Conservation (phyloP, 2,797 vertebrate species). For the Neoniphon sammara region DNA sequence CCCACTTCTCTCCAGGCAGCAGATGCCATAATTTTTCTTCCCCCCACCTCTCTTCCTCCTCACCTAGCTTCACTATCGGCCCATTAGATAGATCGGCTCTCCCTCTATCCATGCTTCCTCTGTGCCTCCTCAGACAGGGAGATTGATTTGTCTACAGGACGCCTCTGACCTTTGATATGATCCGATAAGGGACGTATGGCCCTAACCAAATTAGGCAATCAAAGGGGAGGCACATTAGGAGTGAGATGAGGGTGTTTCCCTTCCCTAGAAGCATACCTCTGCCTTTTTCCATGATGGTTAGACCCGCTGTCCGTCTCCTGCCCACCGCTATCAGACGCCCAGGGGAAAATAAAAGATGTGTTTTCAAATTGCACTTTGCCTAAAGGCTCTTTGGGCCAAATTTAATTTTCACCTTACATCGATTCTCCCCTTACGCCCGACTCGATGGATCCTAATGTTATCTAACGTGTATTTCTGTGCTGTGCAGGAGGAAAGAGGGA, state of each 20-base stretch:
- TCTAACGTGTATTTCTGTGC: slow-evolving; percentile 85
- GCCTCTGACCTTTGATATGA: slow-evolving; percentile 91
- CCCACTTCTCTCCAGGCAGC: slow-evolving; percentile 72
- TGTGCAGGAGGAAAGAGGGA: slow-evolving; percentile 40
- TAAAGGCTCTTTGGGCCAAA: slow-evolving; percentile 95
- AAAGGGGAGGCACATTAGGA: slow-evolving; percentile 87
- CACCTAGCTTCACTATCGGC: slow-evolving; percentile 70
- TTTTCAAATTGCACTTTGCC: slow-evolving; percentile 95
- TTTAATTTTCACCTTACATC: slow-evolving; percentile 96
- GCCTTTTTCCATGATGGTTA: slow-evolving; percentile 55
- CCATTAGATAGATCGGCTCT: slow-evolving; percentile 83
- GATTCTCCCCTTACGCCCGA: slow-evolving; percentile 87
- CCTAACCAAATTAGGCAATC: slow-evolving; percentile 91
- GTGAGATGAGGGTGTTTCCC: slow-evolving; percentile 80
- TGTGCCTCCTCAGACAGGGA: slow-evolving; percentile 81
- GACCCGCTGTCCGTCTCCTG: slow-evolving; percentile 66
- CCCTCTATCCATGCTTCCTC: slow-evolving; percentile 71
- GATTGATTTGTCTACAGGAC: slow-evolving; percentile 85
- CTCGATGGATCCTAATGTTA: slow-evolving; percentile 89
- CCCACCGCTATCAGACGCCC: slow-evolving; percentile 84
- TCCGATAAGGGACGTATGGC: slow-evolving; percentile 85
- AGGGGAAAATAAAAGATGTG: slow-evolving; percentile 90
- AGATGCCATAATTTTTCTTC: slow-evolving; percentile 69
- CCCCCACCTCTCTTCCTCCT: slow-evolving; percentile 48
- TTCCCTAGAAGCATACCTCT: slow-evolving; percentile 55